phyloP scores from a whole-genome alignment of 2,888 invertebrate genomes.

The Microctonus hyperodae region DNA sequence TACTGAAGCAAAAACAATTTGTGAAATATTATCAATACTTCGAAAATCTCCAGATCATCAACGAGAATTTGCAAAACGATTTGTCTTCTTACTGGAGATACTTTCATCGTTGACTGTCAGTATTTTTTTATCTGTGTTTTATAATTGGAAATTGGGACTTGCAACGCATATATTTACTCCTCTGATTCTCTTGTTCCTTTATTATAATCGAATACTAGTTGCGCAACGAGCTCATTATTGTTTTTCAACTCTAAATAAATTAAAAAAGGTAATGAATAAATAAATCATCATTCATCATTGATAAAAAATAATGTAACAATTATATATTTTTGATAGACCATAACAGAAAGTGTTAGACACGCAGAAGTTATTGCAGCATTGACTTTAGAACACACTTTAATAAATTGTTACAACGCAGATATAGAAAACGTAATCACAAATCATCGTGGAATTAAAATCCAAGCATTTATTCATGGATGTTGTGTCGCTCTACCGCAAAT shows the following conservation, averaged over 20 bases:
- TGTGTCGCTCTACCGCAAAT: conserved; percentile 57
- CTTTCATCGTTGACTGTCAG: conserved; percentile 52
- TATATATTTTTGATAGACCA: conserved; percentile 22
- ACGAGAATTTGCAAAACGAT: conserved; percentile 54
- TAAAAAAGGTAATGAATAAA: conserved; percentile 46
- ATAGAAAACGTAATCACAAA: conserved; percentile 18
- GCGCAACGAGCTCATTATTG: conserved; percentile 51
- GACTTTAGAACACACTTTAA: conserved; percentile 30
- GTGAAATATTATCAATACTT: conserved; percentile 54
- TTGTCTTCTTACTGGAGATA: conserved; percentile 56
- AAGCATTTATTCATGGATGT: conserved; percentile 57
- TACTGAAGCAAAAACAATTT: conserved; percentile 51
- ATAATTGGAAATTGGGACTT: conserved; percentile 54
- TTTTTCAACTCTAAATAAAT: conserved; percentile 52
- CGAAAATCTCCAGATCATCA: conserved; percentile 54
- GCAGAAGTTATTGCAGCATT: conserved; percentile 31
- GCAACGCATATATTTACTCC: conserved; percentile 56
- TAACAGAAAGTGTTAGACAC: conserved; percentile 29
- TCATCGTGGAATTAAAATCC: conserved; percentile 38
- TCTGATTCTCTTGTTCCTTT: conserved; percentile 51
- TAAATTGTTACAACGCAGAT: conserved; percentile 27
- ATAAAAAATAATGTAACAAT: background rate
- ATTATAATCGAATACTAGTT: conserved; percentile 54
- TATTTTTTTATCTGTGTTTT: conserved; percentile 47
- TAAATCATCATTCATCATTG: background rate